Evolutionary conservation across 2,113 vertebrate species (phyloP).

Genomic region (Perccottus glenii): DNA sequence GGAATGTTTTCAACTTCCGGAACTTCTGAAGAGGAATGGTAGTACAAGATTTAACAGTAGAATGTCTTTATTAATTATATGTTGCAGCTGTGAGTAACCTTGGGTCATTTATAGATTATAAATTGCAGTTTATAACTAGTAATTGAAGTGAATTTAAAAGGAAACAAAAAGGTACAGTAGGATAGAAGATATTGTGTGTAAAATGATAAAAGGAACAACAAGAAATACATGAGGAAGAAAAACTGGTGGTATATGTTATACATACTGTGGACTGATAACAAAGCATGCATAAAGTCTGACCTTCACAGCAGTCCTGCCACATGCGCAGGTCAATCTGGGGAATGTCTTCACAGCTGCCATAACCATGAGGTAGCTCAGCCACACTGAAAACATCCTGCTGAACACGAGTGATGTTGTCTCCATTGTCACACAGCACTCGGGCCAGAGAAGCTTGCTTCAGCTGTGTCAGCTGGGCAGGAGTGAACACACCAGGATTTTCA

Average conservation of each 20-base stretch:
- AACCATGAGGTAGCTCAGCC: constrained; percentile 90
- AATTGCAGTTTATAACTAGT: constrained; percentile 1
- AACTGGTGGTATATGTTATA: not conserved
- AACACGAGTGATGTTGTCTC: constrained; percentile 94
- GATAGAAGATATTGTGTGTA: not conserved
- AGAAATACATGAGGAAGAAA: not conserved
- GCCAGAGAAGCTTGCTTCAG: constrained; percentile 92
- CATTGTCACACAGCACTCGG: constrained; percentile 91
- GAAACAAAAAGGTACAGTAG: constrained; percentile 10
- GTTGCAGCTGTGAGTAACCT: constrained; percentile 3
- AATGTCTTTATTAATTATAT: not conserved
- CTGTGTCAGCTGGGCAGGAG: constrained; percentile 93
- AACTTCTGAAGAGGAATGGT: not conserved
- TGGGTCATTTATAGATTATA: not conserved
- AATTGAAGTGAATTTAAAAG: constrained; percentile 25
- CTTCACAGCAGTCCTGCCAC: constrained; percentile 99
- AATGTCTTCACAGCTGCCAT: constrained; percentile 86
- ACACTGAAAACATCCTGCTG: constrained; percentile 91
- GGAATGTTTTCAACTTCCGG: constrained; percentile 31
- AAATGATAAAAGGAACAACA: not conserved
- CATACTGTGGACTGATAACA: too few species aligned
- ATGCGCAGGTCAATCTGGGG: constrained; percentile 92
- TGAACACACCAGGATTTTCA: constrained; percentile 93
- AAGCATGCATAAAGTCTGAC: constrained; percentile 59
- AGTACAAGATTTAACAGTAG: not conserved